A percentile compares a stretch with the other conserved stretches of the same genome.
Conservation (phyloP, 2,113 vertebrate species). For the Willisornis vidua region DNA sequence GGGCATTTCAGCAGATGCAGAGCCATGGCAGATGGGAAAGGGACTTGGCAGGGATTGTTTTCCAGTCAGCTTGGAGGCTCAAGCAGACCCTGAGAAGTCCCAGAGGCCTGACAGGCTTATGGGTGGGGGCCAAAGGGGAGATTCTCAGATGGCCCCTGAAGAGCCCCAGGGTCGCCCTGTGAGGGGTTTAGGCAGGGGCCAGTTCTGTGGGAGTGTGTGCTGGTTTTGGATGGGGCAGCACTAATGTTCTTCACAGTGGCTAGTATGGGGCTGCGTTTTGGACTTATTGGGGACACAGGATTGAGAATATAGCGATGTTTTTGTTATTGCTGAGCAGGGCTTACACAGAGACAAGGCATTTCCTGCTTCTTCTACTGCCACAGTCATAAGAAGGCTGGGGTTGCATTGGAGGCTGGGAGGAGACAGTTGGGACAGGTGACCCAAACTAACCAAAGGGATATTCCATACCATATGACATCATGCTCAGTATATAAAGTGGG, state of each 20-base stretch:
- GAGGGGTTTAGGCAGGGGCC: not conserved
- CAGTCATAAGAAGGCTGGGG: not conserved
- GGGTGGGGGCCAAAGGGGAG: rapidly evolving
- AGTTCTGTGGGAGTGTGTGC: not conserved
- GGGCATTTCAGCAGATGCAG: not conserved
- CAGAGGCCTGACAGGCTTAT: not conserved
- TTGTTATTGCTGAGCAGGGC: not conserved
- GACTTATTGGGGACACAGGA: not conserved
- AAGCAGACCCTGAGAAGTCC: not conserved
- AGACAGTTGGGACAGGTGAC: not conserved
- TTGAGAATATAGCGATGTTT: not conserved
- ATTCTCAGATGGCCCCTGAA: not conserved
- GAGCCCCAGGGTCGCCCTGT: rapidly evolving
- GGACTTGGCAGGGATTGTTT: too few species aligned
- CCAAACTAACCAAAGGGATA: not conserved
- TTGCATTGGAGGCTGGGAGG: not conserved
- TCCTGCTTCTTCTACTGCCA: not conserved
- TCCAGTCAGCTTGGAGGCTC: not conserved
- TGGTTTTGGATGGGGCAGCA: not conserved
- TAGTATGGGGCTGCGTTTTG: not conserved
- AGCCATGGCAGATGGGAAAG: not conserved
- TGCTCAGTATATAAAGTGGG: not conserved
- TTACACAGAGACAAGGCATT: not conserved
- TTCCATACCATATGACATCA: not conserved
- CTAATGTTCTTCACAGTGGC: not conserved